Evolutionary conservation across 30 jellyfish, hydroid and myxozoan species (phyloP).

Genomic region (Hydractinia echinata): DNA sequence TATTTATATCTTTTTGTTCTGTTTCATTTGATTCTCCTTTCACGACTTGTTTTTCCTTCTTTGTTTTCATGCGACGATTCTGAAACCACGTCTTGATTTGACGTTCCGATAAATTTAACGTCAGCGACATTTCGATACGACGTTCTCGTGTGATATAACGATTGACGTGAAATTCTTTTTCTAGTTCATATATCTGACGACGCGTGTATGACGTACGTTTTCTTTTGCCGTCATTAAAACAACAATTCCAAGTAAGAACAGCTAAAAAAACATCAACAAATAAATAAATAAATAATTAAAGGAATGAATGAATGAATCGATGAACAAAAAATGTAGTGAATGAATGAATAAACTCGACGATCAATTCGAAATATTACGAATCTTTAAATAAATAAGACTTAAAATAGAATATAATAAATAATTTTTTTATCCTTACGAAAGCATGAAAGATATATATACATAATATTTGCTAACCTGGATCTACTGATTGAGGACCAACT

Average conservation of each 20-base stretch:
- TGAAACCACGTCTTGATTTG: constrained; percentile 95
- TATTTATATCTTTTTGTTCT: not conserved
- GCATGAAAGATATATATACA: not conserved
- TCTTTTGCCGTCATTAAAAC: constrained; percentile 53
- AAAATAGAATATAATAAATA: not conserved
- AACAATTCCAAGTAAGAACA: constrained; percentile 49
- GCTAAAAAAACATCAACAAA: constrained; percentile 17
- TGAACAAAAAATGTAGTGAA: not conserved
- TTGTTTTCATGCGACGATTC: constrained; percentile 78
- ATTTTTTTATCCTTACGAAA: not conserved
- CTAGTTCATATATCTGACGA: constrained; percentile 64
- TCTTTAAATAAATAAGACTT: not conserved
- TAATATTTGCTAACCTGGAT: not conserved
- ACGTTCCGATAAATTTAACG: constrained; percentile 63
- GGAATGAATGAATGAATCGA: not conserved
- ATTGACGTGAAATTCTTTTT: constrained; percentile 53
- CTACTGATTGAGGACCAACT: not conserved
- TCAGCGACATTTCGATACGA: constrained; percentile 65
- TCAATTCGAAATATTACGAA: not conserved
- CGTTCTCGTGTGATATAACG: constrained; percentile 71
- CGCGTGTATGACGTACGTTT: constrained; percentile 79
- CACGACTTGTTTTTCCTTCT: constrained; percentile 28
- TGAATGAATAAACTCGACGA: not conserved
- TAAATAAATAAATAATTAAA: not conserved
- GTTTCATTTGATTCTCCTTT: not conserved